These are phyloP conservation scores for Rhinella marina DNA, from an alignment of 2,797 vertebrate genomes.

Conservation along the genomic window DNA sequence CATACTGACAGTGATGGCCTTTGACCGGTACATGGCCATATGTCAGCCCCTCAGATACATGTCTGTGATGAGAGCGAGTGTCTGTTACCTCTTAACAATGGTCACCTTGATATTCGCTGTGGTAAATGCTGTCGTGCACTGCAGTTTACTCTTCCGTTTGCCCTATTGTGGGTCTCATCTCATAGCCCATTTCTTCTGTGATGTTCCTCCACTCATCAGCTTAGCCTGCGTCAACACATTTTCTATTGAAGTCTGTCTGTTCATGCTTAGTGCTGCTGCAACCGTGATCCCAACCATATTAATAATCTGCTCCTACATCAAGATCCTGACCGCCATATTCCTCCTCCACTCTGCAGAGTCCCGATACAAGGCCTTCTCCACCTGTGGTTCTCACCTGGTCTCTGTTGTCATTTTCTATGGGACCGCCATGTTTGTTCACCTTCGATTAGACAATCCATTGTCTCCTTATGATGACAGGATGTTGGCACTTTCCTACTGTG, in stretches of 20 bases:
- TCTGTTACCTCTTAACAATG: not conserved
- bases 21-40: constrained; percentile 41
- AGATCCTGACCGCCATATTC: too few species aligned
- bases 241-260: constrained; percentile 62
- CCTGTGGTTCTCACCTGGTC: constrained; percentile 25
- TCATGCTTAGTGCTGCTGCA: constrained; percentile 53
- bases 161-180: not conserved
- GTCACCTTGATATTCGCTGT: not conserved
- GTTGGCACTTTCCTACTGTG: constrained; percentile 30
- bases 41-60: not conserved
- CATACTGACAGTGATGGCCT: constrained; percentile 33
- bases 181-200: constrained; percentile 24
- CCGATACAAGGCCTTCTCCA: not conserved
- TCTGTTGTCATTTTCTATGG: constrained; percentile 41
- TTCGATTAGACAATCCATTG: not conserved
- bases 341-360: too few species aligned
- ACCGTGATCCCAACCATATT: not conserved
- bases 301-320: too few species aligned
- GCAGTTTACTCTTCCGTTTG: not conserved
- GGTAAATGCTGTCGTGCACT: not conserved
- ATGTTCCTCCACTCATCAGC: constrained; percentile 11
- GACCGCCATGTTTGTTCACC: constrained; percentile 24
- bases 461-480: constrained; percentile 20
- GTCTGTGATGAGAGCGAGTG: too few species aligned
- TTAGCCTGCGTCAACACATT: constrained; percentile 9